Percentiles rank a stretch among this genome's conserved stretches.
phyloP scores from a whole-genome alignment of 1,140 invertebrate species.

The Antheraea pernyi region DNA sequence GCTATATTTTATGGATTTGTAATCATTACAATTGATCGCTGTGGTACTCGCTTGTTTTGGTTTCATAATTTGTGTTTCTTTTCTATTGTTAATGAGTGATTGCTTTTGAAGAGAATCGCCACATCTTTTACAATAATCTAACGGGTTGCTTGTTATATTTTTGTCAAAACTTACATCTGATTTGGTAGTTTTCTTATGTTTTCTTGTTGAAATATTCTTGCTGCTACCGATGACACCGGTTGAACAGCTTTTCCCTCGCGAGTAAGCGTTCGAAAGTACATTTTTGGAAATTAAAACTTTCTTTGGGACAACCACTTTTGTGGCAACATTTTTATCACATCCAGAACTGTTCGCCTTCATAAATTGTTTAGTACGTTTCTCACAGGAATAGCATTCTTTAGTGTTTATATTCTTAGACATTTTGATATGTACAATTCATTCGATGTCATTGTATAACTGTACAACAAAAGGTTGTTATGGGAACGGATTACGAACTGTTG shows the following conservation, averaged over 20 bases:
- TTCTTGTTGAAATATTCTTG: constrained; percentile 11
- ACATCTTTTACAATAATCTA: constrained; percentile 52
- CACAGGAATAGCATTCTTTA: neutral
- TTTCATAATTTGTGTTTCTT: neutral
- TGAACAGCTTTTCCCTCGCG: constrained; percentile 43
- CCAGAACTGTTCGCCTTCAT: neutral
- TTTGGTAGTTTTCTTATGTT: constrained; percentile 48
- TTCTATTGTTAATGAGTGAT: neutral
- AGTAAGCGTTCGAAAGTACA: constrained; percentile 17
- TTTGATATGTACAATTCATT: neutral
- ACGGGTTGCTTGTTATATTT: constrained; percentile 18
- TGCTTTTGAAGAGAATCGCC: constrained; percentile 37
- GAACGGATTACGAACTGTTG: neutral
- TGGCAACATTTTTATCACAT: neutral
- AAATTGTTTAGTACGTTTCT: neutral
- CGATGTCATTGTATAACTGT: neutral
- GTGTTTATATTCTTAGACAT: neutral
- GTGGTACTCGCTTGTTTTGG: neutral
- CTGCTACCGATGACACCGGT: constrained; percentile 29
- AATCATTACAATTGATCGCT: neutral
- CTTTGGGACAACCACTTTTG: neutral
- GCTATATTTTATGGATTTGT: constrained; percentile 16
- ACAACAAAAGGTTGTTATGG: constrained; percentile 5
- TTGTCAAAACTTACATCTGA: constrained; percentile 39
- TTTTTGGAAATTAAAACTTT: constrained; percentile 32